Evolutionary conservation across 2,797 vertebrate genomes (phyloP), one percentile per base, ranked within the genome.

Genomic region (Taeniopygia guttata): DNA sequence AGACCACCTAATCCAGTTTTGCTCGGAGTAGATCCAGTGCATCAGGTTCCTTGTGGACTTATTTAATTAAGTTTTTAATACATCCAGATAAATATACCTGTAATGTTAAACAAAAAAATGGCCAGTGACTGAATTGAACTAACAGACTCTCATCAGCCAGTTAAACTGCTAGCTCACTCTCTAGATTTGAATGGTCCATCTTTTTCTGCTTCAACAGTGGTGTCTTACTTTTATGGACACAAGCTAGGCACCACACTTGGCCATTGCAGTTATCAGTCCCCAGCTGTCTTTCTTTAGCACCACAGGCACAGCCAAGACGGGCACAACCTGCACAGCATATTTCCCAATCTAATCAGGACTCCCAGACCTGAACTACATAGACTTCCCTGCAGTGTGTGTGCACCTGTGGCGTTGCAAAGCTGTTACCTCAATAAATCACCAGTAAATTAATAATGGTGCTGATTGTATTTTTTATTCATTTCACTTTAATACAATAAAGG

Each of bases 401-500:
- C n/a, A 38, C 40, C 30, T 43, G 20, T 38, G n/a, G 32, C 0
- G 0, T 38, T 75, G 77, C 11, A 84, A 63, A 90, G 26, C 45
- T 54, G 7, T 45, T 86, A 42, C 29, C 26, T 64, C 29, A 81
- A 78, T 78, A 93, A 86, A 80, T 90, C 69, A 78, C 16, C 14
- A 60, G 18, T 36, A 46, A 92, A 86, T 86, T 77, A 74, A 23
- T 30, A 78, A 76, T n/a, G 58, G 34, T 67, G 12, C 3, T 55
- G 17, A 81, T 81, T 63, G 30, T 63, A 10, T 5, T 52, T 74
- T 79, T 85, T 69, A 55, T 80, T 92, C 4, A 60, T 56, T 90
- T 80, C 19, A 30, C 11, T 72, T 89, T 75, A 84, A 78, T 72
- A 42, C 45, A 78, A 81, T 89, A 92, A 89, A 74, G 23, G 34